Evolutionary conservation across 35 echinoderm and acorn worm species (phyloP).

Genomic region (Chiridota heheva): DNA sequence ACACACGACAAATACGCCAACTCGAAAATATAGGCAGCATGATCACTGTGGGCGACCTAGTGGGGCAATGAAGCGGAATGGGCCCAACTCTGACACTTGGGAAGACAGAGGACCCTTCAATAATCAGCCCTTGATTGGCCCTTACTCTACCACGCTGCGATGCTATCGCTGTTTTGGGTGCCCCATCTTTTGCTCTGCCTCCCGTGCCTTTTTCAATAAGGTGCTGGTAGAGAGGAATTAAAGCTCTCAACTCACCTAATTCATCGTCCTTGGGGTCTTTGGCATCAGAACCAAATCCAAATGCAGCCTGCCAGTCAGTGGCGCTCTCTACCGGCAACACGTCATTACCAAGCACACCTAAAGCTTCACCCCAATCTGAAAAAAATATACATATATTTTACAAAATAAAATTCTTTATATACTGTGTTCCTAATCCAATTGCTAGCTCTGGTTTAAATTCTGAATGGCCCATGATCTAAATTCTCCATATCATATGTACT

Average conservation of each 20-base stretch:
- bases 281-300: conserved; percentile 71
- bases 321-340: conserved; percentile 72
- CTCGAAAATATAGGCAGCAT: no score
- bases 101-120: no score
- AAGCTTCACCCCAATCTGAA: conserved; percentile 82
- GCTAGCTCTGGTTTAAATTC: neutral
- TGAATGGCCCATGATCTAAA: neutral
- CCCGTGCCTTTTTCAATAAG: no score
- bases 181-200: no score
- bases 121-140: no score
- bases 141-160: no score
- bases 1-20: no score
- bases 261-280: conserved; percentile 98
- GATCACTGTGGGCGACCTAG: no score
- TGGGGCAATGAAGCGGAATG: no score
- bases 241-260: conserved; percentile 84
- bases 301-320: conserved; percentile 95
- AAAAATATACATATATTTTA: neutral
- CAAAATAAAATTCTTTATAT: neutral
- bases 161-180: no score
- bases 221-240: no score
- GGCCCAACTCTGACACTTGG: no score
- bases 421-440: neutral
- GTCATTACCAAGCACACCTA: conserved; percentile 56
- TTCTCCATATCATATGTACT: neutral